Percentiles rank a stretch among this genome's conserved stretches.
phyloP scores from a whole-genome alignment of 1,140 invertebrate species.

The Trinorchestia longiramus region DNA sequence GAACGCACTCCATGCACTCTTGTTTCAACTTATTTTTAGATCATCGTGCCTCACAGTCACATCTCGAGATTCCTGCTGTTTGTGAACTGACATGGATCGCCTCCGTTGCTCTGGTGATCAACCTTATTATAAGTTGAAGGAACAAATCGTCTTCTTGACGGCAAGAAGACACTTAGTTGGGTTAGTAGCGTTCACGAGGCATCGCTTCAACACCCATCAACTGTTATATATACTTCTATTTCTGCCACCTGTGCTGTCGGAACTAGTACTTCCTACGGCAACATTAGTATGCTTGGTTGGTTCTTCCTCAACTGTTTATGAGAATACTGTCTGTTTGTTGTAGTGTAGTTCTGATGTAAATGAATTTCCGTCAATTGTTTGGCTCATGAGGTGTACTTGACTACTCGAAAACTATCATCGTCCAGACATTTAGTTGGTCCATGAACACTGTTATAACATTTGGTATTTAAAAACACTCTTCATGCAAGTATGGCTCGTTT shows the following conservation, averaged over 20 bases:
- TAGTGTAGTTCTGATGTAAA: not conserved
- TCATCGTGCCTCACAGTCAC: not conserved
- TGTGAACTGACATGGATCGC: too few relatives aligned
- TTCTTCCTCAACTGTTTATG: not conserved
- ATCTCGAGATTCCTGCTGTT: too few relatives aligned
- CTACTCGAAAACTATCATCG: not conserved
- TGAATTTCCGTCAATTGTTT: not conserved
- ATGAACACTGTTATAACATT: not conserved
- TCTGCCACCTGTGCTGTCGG: not conserved
- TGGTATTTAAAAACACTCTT: too few relatives aligned
- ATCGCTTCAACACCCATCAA: not conserved
- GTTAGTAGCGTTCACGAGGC: not conserved
- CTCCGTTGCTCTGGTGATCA: too few relatives aligned
- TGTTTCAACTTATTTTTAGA: not conserved
- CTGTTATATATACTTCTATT: not conserved
- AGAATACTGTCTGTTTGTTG: not conserved
- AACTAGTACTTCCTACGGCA: not conserved
- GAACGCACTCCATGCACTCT: not conserved
- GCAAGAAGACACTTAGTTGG: too few relatives aligned
- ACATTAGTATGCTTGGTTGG: not conserved
- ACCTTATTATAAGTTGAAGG: too few relatives aligned
- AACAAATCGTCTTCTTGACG: too few relatives aligned
- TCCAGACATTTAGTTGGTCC: not conserved
- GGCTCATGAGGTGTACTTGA: not conserved
- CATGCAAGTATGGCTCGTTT: too few relatives aligned